Evolutionary conservation across 2,113 vertebrate species (phyloP).

Genomic region (Uropsilus gracilis): DNA sequence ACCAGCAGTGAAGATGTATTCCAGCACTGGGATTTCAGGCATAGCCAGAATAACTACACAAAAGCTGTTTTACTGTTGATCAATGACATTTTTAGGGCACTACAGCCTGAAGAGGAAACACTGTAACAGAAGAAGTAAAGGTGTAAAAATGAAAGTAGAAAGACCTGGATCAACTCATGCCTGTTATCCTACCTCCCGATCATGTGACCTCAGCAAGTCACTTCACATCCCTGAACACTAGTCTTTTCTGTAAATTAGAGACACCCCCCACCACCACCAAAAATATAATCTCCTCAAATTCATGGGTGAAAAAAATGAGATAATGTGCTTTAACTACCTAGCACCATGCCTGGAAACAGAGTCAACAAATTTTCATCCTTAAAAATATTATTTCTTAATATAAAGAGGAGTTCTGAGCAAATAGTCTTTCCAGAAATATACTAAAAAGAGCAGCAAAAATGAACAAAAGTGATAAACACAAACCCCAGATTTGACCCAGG

Average conservation of each 20-base stretch:
- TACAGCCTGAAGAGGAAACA: neutral
- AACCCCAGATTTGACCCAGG: neutral
- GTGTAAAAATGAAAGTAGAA: neutral
- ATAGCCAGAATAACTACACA: neutral
- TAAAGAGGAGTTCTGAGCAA: neutral
- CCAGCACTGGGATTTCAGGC: neutral
- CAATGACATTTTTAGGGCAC: neutral
- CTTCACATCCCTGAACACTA: neutral
- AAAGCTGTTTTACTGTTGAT: neutral
- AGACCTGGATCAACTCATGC: neutral
- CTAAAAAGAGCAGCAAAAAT: neutral
- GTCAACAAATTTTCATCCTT: neutral
- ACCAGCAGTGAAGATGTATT: neutral
- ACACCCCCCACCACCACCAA: neutral
- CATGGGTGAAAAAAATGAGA: neutral
- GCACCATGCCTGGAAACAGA: neutral
- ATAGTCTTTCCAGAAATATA: neutral
- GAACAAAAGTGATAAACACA: neutral
- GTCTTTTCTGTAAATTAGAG: neutral
- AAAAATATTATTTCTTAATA: neutral
- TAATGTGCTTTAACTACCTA: neutral
- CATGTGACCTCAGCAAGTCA: neutral
- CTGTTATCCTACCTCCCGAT: neutral
- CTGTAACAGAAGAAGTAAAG: neutral
- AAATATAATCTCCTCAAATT: neutral